Base-by-base conservation (phyloP, 2,888 invertebrate species). In the Harpalus rubripes region DNA sequence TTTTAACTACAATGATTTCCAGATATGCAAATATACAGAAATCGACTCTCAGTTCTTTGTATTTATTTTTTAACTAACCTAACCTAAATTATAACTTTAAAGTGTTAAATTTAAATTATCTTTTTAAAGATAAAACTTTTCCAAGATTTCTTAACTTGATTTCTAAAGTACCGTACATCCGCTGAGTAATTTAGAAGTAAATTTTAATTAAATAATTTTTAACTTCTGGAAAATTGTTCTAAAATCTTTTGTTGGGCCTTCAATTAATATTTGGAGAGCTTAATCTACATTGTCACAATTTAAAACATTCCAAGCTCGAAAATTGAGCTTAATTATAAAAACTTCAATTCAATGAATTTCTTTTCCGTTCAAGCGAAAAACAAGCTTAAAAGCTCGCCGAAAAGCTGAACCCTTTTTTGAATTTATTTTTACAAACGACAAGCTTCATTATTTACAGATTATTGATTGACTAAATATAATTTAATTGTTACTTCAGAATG, bases 161-260 rank as follows among this genome's bases (percentile, higher is more conserved):
- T 32, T 32, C 32, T 5, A 32, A 5, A 32, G 32, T 32, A 32
- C 32, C 5, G 32, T 32, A 32, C 32, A 32, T 32, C 32, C 32
- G 32, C 12, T 52, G 10, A 8, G 44, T 52, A 52, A 52, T 52
- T 52, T 52, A 8, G 10, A 52, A 52, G 44, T 52, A 52, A 52
- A 52, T 52, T 52, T 52, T 52, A 52, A 52, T 52, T 52, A 52
- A 52, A 52, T 52, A 52, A 52, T 52, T 52, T 52, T 52, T 52
- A 52, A 52, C 44, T 52, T 52, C 44, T 52, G 44, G 10, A 52
- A 52, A 52, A 52, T 52, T 52, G 12, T 52, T 2, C 44, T 52
- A 12, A 52, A 52, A 52, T 52, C 44, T 52, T 52, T 52, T 52
- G 10, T 6, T 32, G 32, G 32, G 32, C 32, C 32, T 12, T 52